Percentiles rank a stretch among this genome's conserved stretches.
Evolutionary conservation across 2,888 invertebrate species (phyloP).

Genomic region (Caenorhabditis sp.): DNA sequence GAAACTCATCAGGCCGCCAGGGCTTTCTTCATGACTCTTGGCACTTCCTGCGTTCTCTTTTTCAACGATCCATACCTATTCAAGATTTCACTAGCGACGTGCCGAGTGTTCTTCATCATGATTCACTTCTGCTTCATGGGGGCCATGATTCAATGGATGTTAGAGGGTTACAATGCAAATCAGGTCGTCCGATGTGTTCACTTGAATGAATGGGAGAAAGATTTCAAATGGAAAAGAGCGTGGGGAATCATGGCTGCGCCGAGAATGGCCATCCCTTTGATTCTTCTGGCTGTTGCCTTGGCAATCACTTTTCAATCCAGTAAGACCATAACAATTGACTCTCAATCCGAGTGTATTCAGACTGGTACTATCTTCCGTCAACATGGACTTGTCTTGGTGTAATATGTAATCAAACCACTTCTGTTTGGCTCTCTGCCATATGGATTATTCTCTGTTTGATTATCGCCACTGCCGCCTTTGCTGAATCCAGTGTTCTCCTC

Average conservation of each 20-base stretch:
- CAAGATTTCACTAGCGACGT: constrained; percentile 49
- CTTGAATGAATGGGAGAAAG: constrained; percentile 59
- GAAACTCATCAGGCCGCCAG: constrained; percentile 61
- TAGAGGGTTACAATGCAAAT: constrained; percentile 64
- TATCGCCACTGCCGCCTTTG: constrained; percentile 47
- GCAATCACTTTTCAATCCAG: constrained; percentile 47
- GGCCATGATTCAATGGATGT: constrained; percentile 62
- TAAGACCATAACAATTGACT: not conserved
- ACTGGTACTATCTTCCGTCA: constrained; percentile 58
- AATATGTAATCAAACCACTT: constrained; percentile 54
- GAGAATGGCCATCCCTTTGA: constrained; percentile 28
- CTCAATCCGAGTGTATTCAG: constrained; percentile 11
- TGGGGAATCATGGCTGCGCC: constrained; percentile 51
- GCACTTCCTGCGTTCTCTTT: constrained; percentile 45
- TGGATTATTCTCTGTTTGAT: constrained; percentile 42
- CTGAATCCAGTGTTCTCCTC: constrained; percentile 51
- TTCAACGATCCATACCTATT: constrained; percentile 61
- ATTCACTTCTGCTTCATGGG: constrained; percentile 60
- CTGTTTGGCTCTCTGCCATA: constrained; percentile 47
- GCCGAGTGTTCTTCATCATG: constrained; percentile 51
- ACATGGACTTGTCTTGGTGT: constrained; percentile 65
- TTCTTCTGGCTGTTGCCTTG: constrained; percentile 26
- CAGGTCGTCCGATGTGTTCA: constrained; percentile 63
- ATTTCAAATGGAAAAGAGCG: constrained; percentile 30
- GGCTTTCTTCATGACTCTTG: constrained; percentile 49